Evolutionary conservation across 2,888 invertebrate genomes (phyloP).

Genomic region (Phyllotreta cruciferae): DNA sequence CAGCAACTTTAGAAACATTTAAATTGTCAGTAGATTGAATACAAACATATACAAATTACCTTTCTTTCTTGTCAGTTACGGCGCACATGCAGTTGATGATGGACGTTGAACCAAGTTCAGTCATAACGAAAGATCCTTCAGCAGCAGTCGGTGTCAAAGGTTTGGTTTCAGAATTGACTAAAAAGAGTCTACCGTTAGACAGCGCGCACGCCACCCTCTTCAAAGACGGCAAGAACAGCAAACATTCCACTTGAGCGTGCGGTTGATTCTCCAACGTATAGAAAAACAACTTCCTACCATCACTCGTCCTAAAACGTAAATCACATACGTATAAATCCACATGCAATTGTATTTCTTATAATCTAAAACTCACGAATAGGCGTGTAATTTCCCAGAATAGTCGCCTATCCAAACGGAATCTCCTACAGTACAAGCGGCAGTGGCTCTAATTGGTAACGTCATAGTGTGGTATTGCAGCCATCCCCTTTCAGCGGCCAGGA

Average conservation of each 20-base stretch:
- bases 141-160: conserved; percentile 68
- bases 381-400: conserved; percentile 81
- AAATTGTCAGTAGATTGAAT: no score
- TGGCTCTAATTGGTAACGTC: conserved; percentile 67
- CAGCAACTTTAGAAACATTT: conserved; percentile 65
- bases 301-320: conserved; percentile 60
- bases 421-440: conserved; percentile 78
- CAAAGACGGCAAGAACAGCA: conserved; percentile 71
- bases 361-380: conserved; percentile 69
- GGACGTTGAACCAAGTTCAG: conserved; percentile 76
- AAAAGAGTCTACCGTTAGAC: conserved; percentile 78
- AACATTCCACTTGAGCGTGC: conserved; percentile 70
- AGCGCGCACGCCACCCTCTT: conserved; percentile 83
- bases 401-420: conserved; percentile 90
- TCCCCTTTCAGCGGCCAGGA: conserved; percentile 63
- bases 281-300: conserved; percentile 67
- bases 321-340: not conserved
- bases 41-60: no score
- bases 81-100: conserved; percentile 74
- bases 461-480: conserved; percentile 70
- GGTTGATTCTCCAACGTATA: conserved; percentile 74
- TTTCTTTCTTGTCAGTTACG: conserved; percentile 59
- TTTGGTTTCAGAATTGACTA: conserved; percentile 70
- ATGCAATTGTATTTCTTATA: not conserved
- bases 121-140: conserved; percentile 79